Conservation (phyloP, 2,888 invertebrate species). For the Lycophotia porphyrea region DNA sequence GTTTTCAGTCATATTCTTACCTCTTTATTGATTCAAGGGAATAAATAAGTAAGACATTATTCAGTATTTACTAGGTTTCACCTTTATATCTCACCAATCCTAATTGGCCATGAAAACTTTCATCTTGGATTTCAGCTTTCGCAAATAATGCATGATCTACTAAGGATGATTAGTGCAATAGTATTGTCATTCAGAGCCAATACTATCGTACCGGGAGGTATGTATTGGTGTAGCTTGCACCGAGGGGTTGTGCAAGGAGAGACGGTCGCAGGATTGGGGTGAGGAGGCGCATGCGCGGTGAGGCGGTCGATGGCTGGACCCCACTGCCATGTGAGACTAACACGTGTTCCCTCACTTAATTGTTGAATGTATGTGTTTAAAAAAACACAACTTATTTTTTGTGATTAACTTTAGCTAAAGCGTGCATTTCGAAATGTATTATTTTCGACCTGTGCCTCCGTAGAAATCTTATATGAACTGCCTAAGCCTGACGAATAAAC, state of each 20-base stretch:
- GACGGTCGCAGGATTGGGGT: slow-evolving; percentile 74
- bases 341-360: slow-evolving; percentile 79
- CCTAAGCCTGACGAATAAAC: slow-evolving; percentile 51
- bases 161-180: slow-evolving; percentile 37
- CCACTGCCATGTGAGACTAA: slow-evolving; percentile 79
- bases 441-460: neutral
- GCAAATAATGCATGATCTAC: slow-evolving; percentile 3
- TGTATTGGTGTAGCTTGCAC: slow-evolving; percentile 71
- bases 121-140: neutral
- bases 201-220: slow-evolving; percentile 47
- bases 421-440: neutral
- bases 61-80: neutral
- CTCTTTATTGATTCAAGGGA: neutral
- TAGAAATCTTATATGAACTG: slow-evolving; percentile 24
- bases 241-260: slow-evolving; percentile 76
- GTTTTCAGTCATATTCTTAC: neutral
- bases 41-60: neutral
- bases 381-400: slow-evolving; percentile 1
- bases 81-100: neutral
- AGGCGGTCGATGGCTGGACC: slow-evolving; percentile 80
- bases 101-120: neutral
- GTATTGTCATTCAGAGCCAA: slow-evolving; percentile 55
- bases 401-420: neutral
- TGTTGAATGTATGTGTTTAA: slow-evolving; percentile 47
- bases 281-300: slow-evolving; percentile 82